Percentiles rank a stretch among this genome's conserved stretches.
Conservation (phyloP, 2,113 vertebrate species). For the Equus quagga region DNA sequence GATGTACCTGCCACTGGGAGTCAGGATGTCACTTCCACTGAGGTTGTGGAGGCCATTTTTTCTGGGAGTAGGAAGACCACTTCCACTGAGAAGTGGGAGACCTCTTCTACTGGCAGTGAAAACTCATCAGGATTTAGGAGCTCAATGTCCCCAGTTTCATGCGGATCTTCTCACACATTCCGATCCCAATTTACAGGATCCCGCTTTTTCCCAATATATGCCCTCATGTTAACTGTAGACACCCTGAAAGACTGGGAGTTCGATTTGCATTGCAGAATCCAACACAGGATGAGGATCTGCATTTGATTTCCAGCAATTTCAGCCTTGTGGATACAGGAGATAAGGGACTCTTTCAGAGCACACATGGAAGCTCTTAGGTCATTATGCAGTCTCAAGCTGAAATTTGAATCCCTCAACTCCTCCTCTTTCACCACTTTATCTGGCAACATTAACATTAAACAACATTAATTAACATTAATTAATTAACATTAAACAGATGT, state of each 20-base stretch:
- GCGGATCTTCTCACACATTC: neutral
- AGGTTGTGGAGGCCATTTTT: neutral
- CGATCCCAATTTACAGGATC: neutral
- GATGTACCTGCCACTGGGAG: neutral
- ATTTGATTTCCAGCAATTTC: neutral
- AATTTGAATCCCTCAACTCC: neutral
- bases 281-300: neutral
- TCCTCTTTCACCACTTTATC: neutral
- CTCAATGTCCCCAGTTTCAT: neutral
- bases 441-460: neutral
- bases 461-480: too few species aligned
- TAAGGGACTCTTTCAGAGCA: neutral
- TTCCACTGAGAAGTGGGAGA: neutral
- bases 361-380: neutral
- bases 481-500: neutral
- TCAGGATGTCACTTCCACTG: neutral
- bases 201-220: neutral
- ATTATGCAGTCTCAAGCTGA: neutral
- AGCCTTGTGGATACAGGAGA: neutral
- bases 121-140: neutral
- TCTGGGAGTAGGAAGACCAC: neutral
- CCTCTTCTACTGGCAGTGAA: neutral
- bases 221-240: neutral
- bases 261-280: neutral
- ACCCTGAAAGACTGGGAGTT: neutral